Evolutionary conservation across 2,113 vertebrate species (phyloP).

Genomic region (Tenrec ecaudatus): DNA sequence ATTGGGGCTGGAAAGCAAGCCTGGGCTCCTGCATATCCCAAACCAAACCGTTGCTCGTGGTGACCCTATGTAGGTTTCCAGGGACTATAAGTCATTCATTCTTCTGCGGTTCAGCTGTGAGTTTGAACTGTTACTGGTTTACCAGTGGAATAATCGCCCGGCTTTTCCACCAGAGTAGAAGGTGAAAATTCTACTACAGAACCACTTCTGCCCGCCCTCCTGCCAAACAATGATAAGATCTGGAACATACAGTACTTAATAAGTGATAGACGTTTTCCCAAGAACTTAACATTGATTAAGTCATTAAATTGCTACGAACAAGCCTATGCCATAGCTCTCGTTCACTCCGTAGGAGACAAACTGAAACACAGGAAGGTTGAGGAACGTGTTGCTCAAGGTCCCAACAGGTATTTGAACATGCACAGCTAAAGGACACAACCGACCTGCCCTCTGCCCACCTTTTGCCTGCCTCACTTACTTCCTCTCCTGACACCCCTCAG

Average conservation of each 20-base stretch:
- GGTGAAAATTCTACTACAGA: neutral
- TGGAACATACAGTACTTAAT: neutral
- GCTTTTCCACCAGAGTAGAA: neutral
- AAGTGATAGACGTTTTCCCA: neutral
- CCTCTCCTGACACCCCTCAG: neutral
- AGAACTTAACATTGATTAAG: neutral
- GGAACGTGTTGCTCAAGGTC: neutral
- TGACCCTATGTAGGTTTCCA: no score
- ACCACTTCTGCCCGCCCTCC: neutral
- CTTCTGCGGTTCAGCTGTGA: no score
- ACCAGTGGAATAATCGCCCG: no score
- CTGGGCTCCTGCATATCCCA: neutral
- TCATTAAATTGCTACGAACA: neutral
- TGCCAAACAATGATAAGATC: neutral
- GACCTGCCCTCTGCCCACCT: neutral
- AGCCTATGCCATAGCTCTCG: neutral
- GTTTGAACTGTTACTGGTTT: no score
- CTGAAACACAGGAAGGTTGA: neutral
- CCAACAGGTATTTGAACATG: neutral
- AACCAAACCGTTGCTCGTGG: no score
- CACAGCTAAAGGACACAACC: neutral
- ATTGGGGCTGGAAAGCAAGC: neutral
- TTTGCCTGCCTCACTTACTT: neutral
- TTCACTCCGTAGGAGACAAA: slow-evolving; percentile 16
- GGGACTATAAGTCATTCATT: no score